Base-by-base conservation (phyloP, 1,140 invertebrate species). In the Atopsyche davidsoni region DNA sequence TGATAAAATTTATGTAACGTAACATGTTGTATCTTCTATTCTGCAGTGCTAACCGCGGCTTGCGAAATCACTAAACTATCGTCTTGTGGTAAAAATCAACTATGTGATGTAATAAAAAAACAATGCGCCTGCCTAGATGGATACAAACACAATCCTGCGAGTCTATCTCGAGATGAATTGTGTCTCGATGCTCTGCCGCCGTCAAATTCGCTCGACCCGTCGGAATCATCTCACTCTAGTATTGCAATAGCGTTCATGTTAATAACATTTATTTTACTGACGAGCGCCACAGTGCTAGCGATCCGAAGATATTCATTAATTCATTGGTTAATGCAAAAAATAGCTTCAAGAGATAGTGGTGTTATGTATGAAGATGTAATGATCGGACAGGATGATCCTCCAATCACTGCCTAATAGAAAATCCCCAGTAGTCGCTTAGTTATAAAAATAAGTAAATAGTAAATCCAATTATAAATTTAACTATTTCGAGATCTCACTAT, bases 341-440 rank as follows among this genome's bases (percentile, higher is more conserved):
- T 72, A 19, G 50, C 60, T 14, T 61, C 65, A 55, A 62, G 68
- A 53, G 66, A 66, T 43, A 67, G 67, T 41, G 65, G 70, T 50
- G 62, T 72, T 2, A 70, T 69, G 63, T 74, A 73, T 41, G 72
- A 74, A 53, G 70, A 74, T 57, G 72, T 74, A 11, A 74, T 74
- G 72, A 73, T 74, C 22, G 72, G 70, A 2, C 69, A 74, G 35
- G 72, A 74, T 42, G 72, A 73, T 45, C 70, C 70, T 0, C 72
- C 72, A 1, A 58, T 74, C 17, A 65, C 66, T 35, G 70, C 70
- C 23, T 74, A 64, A 53, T 4, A 23, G 18, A 10, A 16, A 9
- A 19, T 42, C 7, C 39, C 7, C 14, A 42, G 7, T n/a, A n/a
- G n/a, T n/a, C n/a, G n/a, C n/a, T n/a, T n/a, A n/a, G n/a, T 17